Evolutionary conservation across 1,140 invertebrate species (phyloP).

Genomic region (Drosophila nannoptera): DNA sequence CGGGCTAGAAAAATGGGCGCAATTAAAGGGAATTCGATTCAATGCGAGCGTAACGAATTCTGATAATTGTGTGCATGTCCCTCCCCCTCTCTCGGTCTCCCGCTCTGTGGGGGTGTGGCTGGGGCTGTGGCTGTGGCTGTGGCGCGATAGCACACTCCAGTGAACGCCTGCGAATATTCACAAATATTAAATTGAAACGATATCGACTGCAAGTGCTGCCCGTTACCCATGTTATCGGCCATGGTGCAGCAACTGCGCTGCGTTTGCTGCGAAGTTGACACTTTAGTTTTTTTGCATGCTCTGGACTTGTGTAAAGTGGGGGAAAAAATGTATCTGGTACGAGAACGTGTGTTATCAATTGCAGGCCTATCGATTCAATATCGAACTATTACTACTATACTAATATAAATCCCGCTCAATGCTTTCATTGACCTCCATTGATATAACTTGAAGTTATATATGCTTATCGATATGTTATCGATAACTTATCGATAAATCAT

Average conservation of each 20-base stretch:
- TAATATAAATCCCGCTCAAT: too few species aligned
- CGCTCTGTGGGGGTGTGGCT: not conserved
- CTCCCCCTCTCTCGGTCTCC: slow-evolving; percentile 32
- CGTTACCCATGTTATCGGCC: slow-evolving; percentile 14
- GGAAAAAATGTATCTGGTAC: not conserved
- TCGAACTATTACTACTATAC: too few species aligned
- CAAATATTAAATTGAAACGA: slow-evolving; percentile 58
- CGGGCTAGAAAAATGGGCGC: not conserved
- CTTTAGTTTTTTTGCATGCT: slow-evolving; percentile 1
- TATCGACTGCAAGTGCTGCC: not conserved
- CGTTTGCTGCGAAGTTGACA: not conserved
- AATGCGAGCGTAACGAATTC: slow-evolving; percentile 20
- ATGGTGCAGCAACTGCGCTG: slow-evolving; percentile 3
- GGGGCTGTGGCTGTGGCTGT: slow-evolving; percentile 16
- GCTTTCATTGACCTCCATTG: too few species aligned
- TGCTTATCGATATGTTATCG: not conserved
- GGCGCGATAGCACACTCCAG: slow-evolving; percentile 51
- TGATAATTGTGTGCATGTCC: slow-evolving; percentile 50
- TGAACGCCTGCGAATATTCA: slow-evolving; percentile 67
- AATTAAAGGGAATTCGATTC: slow-evolving; percentile 6
- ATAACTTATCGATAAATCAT: not conserved
- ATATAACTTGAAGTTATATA: too few species aligned
- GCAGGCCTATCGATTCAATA: slow-evolving; percentile 1
- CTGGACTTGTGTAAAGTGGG: not conserved
- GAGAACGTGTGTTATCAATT: slow-evolving; percentile 6